Percentiles rank a stretch among this genome's conserved stretches.
phyloP scores from a whole-genome alignment of 2,797 vertebrate genomes.

The Smutsia temminckii region DNA sequence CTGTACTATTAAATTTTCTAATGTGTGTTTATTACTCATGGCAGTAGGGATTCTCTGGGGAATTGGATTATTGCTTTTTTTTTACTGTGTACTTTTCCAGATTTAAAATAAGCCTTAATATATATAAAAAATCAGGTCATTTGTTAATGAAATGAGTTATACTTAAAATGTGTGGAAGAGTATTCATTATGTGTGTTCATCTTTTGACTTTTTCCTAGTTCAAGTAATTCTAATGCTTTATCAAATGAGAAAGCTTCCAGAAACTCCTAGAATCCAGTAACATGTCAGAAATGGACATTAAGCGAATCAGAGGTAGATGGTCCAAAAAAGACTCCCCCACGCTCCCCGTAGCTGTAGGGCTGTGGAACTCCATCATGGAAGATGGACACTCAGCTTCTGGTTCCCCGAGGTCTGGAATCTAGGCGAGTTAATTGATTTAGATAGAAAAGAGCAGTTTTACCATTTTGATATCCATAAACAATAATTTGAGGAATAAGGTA shows the following conservation, averaged over 20 bases:
- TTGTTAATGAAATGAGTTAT: not conserved
- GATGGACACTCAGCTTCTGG: not conserved
- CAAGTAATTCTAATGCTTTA: not conserved
- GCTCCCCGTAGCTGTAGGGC: fast-evolving
- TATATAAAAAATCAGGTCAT: not conserved
- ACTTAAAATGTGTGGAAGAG: not conserved
- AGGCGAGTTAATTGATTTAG: not conserved
- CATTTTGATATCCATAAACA: not conserved
- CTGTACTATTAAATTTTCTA: not conserved
- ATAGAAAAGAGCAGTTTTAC: not conserved
- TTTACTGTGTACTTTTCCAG: not conserved
- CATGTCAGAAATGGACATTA: not conserved
- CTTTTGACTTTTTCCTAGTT: not conserved
- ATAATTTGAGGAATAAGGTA: not conserved
- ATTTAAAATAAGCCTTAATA: not conserved
- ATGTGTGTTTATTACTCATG: fast-evolving
- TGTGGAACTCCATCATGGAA: not conserved
- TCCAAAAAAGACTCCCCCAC: too few relatives aligned
- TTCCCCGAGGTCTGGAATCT: not conserved
- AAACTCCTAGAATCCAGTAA: not conserved
- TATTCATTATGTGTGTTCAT: not conserved
- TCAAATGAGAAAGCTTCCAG: not conserved
- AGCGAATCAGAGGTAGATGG: not conserved
- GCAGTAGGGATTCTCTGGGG: not conserved
- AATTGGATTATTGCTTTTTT: not conserved